Conservation (phyloP, 2,113 vertebrate species). For the Pterocles gutturalis region DNA sequence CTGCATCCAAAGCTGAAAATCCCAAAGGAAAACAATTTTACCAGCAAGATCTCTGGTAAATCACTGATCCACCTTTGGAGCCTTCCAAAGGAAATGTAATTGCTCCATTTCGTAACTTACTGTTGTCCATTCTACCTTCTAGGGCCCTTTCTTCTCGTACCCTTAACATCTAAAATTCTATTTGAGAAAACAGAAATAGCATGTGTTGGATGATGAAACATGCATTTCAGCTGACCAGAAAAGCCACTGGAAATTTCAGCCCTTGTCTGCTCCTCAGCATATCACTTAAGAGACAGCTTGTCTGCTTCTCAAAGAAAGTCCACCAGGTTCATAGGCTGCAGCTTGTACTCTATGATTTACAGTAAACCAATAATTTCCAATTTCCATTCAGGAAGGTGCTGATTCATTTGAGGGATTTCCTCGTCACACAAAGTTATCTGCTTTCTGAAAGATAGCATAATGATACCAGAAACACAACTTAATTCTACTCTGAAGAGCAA, state of each 20-base stretch:
- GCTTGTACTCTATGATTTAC: neutral
- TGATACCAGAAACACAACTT: neutral
- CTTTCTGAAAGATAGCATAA: neutral
- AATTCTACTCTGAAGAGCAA: neutral
- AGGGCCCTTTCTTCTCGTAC: neutral
- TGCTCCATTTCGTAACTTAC: neutral
- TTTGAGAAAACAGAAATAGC: neutral
- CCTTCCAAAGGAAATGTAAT: neutral
- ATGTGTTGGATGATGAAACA: neutral
- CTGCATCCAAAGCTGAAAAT: neutral
- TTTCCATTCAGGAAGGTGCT: neutral
- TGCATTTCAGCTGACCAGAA: neutral
- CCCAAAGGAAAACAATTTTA: neutral
- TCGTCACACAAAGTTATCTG: neutral
- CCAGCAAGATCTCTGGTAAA: neutral
- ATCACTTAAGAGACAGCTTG: neutral
- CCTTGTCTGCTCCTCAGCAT: neutral
- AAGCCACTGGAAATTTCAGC: neutral
- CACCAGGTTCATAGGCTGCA: neutral
- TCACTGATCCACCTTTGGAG: neutral
- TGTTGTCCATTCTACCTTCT: neutral
- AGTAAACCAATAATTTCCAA: neutral
- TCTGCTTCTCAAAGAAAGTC: neutral
- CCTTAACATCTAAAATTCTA: neutral
- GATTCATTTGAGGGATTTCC: neutral